Base-by-base conservation (phyloP, 1,140 invertebrate species). In the Eufriesea mexicana region DNA sequence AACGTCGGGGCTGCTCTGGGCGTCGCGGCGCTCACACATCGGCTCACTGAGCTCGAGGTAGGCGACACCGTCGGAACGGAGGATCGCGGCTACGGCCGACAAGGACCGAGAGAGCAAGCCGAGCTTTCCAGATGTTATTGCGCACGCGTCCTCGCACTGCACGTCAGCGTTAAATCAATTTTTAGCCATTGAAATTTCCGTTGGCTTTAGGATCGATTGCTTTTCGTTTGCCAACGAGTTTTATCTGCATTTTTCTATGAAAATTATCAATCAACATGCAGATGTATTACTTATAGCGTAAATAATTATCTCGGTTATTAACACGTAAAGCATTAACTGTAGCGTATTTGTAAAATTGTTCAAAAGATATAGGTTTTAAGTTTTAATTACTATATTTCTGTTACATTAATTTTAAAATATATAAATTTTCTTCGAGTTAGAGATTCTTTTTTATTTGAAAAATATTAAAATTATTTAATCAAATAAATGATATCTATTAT, bases 1-100 rank as follows among this genome's bases (percentile, higher is more conserved):
- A 74, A 85, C 42, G 78, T 86, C 73, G 80, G 71, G 77, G 72
- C 84, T 89, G 77, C 68, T 85, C 76, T 89, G 86, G 82, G 88
- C 88, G 87, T 89, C 88, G 88, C 88, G 88, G 88, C 87, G 88
- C 88, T 89, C 88, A 89, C 85, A 89, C 88, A 89, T 84, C 88
- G 88, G 88, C 87, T 89, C 88, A 89, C 88, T 89, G 88, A 89
- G 88, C 87, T 16, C 86, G 83, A 88, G 80, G 88, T 89, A 82
- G 89, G 88, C 86, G 84, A 89, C 73, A 86, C 84, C 76, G 79
- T 78, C 88, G 86, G 62, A 83, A 89, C 81, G 66, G 79, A 89
- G 83, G 62, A 85, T 74, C 83, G 80, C 81, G 88, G 87, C 75
- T 88, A 61, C 75, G 87, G 74, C 88, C 88, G 84, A 89, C 87